Percentiles rank a stretch among this genome's conserved stretches.
Conservation (phyloP, 2,113 vertebrate species). For the Austrofundulus limnaeus region DNA sequence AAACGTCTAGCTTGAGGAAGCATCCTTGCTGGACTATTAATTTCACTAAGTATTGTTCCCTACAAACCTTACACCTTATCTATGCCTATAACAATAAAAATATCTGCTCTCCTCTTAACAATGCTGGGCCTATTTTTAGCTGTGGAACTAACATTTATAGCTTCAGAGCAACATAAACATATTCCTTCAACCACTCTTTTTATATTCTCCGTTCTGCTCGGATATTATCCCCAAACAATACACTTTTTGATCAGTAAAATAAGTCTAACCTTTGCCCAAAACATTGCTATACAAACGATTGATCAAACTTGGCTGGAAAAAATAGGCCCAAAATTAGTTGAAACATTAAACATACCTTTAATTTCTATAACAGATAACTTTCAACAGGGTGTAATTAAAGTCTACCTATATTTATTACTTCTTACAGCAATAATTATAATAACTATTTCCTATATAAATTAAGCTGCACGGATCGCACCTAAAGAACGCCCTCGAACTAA, state of each 20-base stretch:
- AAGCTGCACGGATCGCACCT: slow-evolving; percentile 25
- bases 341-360: background rate
- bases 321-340: background rate
- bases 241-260: background rate
- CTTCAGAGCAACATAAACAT: background rate
- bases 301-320: slow-evolving; percentile 7
- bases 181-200: accelerated
- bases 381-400: slow-evolving; percentile 1
- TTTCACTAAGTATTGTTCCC: slow-evolving; percentile 23
- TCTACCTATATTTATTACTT: background rate
- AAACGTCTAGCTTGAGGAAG: slow-evolving; percentile 3
- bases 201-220: background rate
- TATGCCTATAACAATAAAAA: background rate
- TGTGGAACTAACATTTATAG: background rate
- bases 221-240: background rate
- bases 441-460: background rate
- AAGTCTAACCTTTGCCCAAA: background rate
- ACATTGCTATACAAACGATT: background rate
- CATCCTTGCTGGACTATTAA: slow-evolving; percentile 32
- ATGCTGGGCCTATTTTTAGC: accelerated
- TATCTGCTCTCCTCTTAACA: background rate
- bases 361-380: background rate
- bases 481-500: background rate
- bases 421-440: accelerated
- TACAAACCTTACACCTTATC: slow-evolving; percentile 21